Conservation (phyloP, 1,140 invertebrate genomes). For the Solenopsis invicta region DNA sequence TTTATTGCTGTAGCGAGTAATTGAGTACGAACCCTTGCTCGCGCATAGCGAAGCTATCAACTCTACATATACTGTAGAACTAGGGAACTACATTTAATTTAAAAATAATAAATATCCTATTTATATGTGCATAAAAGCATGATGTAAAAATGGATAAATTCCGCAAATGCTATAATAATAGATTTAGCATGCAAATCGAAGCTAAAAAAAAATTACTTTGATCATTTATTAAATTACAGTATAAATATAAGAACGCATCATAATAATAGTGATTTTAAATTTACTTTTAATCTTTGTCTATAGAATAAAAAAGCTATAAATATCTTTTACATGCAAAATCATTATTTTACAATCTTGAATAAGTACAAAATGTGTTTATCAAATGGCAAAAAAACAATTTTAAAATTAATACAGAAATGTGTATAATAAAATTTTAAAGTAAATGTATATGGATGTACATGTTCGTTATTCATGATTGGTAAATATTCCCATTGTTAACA, state of each 20-base stretch:
- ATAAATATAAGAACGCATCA: background rate
- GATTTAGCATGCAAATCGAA: background rate
- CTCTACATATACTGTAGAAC: background rate
- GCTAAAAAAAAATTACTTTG: background rate
- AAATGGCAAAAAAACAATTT: background rate
- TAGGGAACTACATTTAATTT: constrained; percentile 13
- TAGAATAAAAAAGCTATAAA: background rate
- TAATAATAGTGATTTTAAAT: constrained; percentile 6
- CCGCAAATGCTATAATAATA: background rate
- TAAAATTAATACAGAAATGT: background rate
- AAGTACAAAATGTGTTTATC: constrained; percentile 17
- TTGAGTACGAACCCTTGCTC: constrained; percentile 48
- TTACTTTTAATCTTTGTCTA: background rate
- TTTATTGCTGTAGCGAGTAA: constrained; percentile 47
- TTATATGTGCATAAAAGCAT: constrained; percentile 8
- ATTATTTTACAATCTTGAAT: constrained; percentile 11
- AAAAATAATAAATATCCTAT: constrained; percentile 13
- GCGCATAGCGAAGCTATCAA: constrained; percentile 7
- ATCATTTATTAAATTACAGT: background rate
- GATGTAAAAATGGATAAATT: background rate
- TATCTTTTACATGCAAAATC: background rate
- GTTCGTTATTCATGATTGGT: background rate
- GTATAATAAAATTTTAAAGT: background rate
- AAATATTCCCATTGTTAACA: constrained; percentile 29
- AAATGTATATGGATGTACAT: background rate